Base-by-base conservation (phyloP, 1,140 invertebrate genomes). In the Drosophila gunungcola region DNA sequence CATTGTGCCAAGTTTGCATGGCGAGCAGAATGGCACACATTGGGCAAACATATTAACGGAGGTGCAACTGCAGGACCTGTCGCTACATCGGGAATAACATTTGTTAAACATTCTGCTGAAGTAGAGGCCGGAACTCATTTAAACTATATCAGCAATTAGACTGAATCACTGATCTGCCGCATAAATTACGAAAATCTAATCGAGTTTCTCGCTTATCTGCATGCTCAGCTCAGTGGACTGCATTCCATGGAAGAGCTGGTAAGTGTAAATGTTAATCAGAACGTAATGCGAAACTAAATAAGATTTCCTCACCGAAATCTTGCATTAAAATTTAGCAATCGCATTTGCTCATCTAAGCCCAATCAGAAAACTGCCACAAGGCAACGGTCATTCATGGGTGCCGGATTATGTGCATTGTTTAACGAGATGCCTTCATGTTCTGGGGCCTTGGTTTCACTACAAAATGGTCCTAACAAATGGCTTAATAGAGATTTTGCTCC, bases 171-270 rank as follows among this genome's bases (percentile, higher is more conserved):
- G 9, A 67, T 51, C 64, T 21, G 29, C 13, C n/a, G 21, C 29
- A 67, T 43, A 7, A 29, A 62, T 62, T 48, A 46, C 32, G 38
- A 13, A 54, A 58, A 42, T 76, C n/a, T 48, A 76, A 77, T 77
- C 16, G 32, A 27, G 13, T 57, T 39, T 56, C 46, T 53, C 16
- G 25, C 61, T 25, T 32, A 55, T 11, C 25, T 54, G 25, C 3
- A 36, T 75, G 56, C 72, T 51, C 45, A 91, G 90, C 73, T 91
- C 6, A 81, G 54, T 57, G 80, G 70, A 51, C 57, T 53, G 32
- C 70, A 81, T 58, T 49, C 68, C 21, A 52, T 81, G 68, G 82
- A 91, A n/a, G 70, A 80, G 54, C 72, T 91, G 36, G 90, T 91
- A 78, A 86, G 90, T 90, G 57, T 32, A 76, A 77, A 77, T 49